Percentiles rank a stretch among this genome's conserved stretches.
phyloP scores from a whole-genome alignment of 1,140 invertebrate genomes.

The Papilio polyxenes region DNA sequence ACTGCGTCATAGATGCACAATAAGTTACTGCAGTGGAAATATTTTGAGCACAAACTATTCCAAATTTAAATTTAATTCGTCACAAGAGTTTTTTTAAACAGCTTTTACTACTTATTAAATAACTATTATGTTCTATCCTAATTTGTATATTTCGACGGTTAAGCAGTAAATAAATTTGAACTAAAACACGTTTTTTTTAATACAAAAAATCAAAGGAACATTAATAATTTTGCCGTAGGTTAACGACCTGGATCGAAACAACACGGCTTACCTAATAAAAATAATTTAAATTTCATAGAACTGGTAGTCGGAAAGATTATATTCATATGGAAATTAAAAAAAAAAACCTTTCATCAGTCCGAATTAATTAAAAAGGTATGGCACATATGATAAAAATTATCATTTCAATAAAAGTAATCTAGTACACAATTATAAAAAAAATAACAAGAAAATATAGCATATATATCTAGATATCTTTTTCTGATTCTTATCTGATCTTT shows the following conservation, averaged over 20 bases:
- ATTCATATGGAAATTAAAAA: background rate
- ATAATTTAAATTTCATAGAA: constrained; percentile 21
- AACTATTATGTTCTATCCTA: background rate
- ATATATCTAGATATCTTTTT: too few species aligned
- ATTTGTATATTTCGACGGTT: background rate
- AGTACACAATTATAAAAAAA: too few species aligned
- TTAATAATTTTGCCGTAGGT: constrained; percentile 34
- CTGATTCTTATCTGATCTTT: too few species aligned
- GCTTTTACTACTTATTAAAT: too few species aligned
- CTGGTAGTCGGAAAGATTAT: constrained; percentile 26
- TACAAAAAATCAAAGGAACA: constrained; percentile 20
- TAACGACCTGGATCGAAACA: constrained; percentile 20
- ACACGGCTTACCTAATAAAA: constrained; percentile 23
- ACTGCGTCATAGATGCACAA: too few species aligned
- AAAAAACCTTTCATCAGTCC: constrained; percentile 5
- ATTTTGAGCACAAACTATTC: too few species aligned
- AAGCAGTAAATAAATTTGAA: constrained; percentile 12
- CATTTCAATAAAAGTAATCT: too few species aligned
- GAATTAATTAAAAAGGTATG: background rate
- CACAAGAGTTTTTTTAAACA: too few species aligned
- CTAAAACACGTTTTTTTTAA: constrained; percentile 8
- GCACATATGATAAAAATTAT: too few species aligned
- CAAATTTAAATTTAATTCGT: too few species aligned
- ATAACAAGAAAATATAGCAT: too few species aligned
- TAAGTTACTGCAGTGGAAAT: too few species aligned